Evolutionary conservation across 1,140 invertebrate genomes (phyloP).

Genomic region (Trichonephila clavata): DNA sequence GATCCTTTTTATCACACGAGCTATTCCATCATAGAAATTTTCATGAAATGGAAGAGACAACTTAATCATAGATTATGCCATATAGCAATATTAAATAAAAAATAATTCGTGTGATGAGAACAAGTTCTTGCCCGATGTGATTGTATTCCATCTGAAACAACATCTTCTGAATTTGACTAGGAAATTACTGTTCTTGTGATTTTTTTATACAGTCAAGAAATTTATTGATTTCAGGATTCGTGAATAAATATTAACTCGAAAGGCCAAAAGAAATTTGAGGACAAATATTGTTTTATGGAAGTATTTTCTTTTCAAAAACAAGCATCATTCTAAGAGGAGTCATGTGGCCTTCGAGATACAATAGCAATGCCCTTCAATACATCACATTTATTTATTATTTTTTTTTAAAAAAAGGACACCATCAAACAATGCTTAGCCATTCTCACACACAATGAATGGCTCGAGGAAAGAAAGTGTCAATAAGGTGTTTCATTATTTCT

Average conservation of each 20-base stretch:
- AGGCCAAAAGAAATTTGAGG: not conserved
- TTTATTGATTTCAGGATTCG: not conserved
- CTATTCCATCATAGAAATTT: too few relatives aligned
- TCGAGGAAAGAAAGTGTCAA: not conserved
- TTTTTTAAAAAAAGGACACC: not conserved
- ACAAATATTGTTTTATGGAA: not conserved
- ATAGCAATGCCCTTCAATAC: slow-evolving; percentile 36
- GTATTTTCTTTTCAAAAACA: not conserved
- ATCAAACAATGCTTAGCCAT: not conserved
- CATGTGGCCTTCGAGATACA: not conserved
- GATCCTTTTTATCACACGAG: too few relatives aligned
- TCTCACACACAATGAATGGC: not conserved
- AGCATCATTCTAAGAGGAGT: not conserved
- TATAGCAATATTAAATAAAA: too few relatives aligned
- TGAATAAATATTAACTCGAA: not conserved
- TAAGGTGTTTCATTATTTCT: not conserved
- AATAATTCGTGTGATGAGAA: too few relatives aligned
- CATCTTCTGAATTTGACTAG: too few relatives aligned
- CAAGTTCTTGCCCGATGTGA: too few relatives aligned
- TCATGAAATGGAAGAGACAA: too few relatives aligned
- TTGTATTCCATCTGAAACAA: too few relatives aligned
- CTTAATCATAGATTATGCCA: too few relatives aligned
- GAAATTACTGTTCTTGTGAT: too few relatives aligned
- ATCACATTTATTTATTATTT: not conserved
- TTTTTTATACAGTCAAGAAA: not conserved